These are phyloP conservation scores for Vidua macroura DNA, from an alignment of 2,113 vertebrate genomes.

Conservation along the genomic window DNA sequence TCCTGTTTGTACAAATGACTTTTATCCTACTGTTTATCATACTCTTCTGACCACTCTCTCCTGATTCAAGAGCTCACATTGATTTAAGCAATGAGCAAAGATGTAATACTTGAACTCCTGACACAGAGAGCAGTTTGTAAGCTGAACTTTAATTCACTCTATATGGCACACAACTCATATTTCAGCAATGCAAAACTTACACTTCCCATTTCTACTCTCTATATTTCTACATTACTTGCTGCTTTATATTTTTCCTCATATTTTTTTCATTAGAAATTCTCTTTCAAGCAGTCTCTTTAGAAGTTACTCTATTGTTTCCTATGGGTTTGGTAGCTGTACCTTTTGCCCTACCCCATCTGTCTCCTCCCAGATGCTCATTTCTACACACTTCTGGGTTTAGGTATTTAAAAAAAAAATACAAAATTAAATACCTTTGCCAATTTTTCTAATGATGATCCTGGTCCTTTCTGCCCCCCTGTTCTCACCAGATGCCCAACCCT, in stretches of 20 bases:
- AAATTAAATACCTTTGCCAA: constrained; percentile 24
- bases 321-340: background rate
- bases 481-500: background rate
- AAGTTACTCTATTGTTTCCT: constrained; percentile 13
- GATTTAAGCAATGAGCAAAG: background rate
- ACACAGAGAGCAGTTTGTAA: background rate
- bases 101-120: background rate
- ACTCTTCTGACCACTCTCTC: background rate
- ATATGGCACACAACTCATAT: background rate
- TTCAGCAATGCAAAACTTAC: background rate
- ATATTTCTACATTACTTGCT: background rate
- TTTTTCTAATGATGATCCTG: background rate
- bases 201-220: background rate
- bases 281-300: background rate
- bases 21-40: background rate
- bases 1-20: background rate
- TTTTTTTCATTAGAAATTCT: background rate
- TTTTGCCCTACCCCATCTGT: background rate
- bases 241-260: background rate
- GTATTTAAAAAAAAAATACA: background rate
- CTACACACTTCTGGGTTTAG: background rate
- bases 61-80: background rate
- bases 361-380: constrained; percentile 41
- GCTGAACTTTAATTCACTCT: background rate
- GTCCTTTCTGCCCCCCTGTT: background rate